These are phyloP conservation scores for Dryomyza anilis DNA, from an alignment of 2,888 invertebrate genomes.

Conservation along the genomic window DNA sequence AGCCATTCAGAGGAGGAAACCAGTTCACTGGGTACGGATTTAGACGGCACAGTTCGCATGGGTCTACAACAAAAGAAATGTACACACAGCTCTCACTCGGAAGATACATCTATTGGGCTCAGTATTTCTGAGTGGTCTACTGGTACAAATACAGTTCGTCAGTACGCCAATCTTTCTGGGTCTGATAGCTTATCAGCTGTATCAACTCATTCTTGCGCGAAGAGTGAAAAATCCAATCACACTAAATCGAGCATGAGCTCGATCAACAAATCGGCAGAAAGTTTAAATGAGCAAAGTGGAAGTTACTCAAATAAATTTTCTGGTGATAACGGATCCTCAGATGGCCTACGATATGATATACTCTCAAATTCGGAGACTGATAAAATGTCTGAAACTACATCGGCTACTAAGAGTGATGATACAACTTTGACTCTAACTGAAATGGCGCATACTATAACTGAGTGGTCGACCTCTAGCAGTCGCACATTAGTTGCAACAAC, in stretches of 20 bases:
- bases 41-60: slow-evolving; percentile 81
- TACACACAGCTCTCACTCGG: slow-evolving; percentile 82
- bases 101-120: slow-evolving; percentile 84
- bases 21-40: slow-evolving; percentile 76
- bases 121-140: slow-evolving; percentile 89
- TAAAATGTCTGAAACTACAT: slow-evolving; percentile 69
- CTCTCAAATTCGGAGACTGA: slow-evolving; percentile 68
- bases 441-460: slow-evolving; percentile 79
- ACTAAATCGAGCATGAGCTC: slow-evolving; percentile 67
- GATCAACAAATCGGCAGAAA: slow-evolving; percentile 66
- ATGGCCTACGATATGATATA: slow-evolving; percentile 65
- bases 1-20: slow-evolving; percentile 78
- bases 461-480: slow-evolving; percentile 83
- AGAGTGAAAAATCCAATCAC: slow-evolving; percentile 68
- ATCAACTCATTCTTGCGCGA: slow-evolving; percentile 66
- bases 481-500: slow-evolving; percentile 71
- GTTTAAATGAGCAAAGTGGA: slow-evolving; percentile 59
- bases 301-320: slow-evolving; percentile 59
- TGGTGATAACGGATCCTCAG: slow-evolving; percentile 60
- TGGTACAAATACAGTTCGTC: slow-evolving; percentile 82
- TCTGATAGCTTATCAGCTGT: slow-evolving; percentile 67
- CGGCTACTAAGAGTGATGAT: slow-evolving; percentile 80
- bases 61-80: slow-evolving; percentile 80
- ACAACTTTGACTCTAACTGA: slow-evolving; percentile 73
- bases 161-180: slow-evolving; percentile 77